Conservation (phyloP, 1,140 invertebrate genomes). For the Nebria ingens region DNA sequence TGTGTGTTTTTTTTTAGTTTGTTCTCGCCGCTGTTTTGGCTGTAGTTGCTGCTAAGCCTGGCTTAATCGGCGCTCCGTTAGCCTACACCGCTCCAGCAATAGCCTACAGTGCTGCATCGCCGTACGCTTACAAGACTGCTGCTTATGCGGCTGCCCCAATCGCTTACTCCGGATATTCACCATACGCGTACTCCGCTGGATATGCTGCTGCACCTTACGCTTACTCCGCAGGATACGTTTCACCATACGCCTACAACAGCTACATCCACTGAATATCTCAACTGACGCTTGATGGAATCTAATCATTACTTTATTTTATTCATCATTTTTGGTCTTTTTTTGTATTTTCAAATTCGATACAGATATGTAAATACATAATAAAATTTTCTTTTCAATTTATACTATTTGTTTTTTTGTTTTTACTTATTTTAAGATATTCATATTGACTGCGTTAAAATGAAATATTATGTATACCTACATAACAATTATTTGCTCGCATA, state of each 20-base stretch:
- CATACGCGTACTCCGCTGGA: slow-evolving; percentile 6
- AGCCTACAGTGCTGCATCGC: neutral
- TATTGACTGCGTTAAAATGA: too few relatives aligned
- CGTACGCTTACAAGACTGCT: neutral
- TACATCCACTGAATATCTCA: too few relatives aligned
- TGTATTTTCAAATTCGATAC: too few relatives aligned
- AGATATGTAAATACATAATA: too few relatives aligned
- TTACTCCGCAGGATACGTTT: slow-evolving; percentile 2
- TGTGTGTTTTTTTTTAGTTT: slow-evolving; percentile 15
- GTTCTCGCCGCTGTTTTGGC: slow-evolving; percentile 17
- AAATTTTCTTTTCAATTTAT: too few relatives aligned
- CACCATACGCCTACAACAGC: neutral
- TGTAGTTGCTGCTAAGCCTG: slow-evolving; percentile 19
- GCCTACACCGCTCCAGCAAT: neutral
- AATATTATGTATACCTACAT: too few relatives aligned
- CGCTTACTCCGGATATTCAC: neutral
- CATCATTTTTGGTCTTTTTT: too few relatives aligned
- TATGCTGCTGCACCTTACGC: neutral
- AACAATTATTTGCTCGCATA: too few relatives aligned
- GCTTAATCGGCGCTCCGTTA: slow-evolving; percentile 11
- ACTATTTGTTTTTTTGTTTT: too few relatives aligned
- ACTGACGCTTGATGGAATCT: too few relatives aligned
- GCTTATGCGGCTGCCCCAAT: neutral
- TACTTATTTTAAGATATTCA: too few relatives aligned
- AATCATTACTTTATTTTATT: too few relatives aligned